A percentile compares a stretch with the other conserved stretches of the same genome.
phyloP scores from a whole-genome alignment of 1,140 invertebrate species.

The Bombus balteatus region DNA sequence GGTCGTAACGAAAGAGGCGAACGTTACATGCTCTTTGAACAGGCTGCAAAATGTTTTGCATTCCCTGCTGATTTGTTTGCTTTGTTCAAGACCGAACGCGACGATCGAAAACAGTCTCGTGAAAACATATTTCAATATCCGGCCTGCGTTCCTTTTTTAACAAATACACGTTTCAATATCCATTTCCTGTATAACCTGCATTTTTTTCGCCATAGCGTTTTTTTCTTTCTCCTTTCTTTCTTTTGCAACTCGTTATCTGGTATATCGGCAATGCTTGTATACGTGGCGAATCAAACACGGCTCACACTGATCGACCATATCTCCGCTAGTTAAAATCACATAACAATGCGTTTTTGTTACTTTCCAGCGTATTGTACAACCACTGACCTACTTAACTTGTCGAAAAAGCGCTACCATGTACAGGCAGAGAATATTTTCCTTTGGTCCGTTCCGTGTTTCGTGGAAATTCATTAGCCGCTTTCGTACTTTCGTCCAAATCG shows the following conservation, averaged over 20 bases:
- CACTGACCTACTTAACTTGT: conserved; percentile 55
- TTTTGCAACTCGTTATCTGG: conserved; percentile 66
- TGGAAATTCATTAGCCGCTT: not conserved
- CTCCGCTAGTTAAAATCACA: conserved; percentile 49
- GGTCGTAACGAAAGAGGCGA: not conserved
- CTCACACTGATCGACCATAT: conserved; percentile 33
- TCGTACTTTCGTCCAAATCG: too few relatives aligned
- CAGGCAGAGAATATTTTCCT: not conserved
- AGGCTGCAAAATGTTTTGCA: conserved; percentile 29
- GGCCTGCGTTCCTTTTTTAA: conserved; percentile 56
- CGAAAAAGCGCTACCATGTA: not conserved
- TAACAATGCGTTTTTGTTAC: conserved; percentile 65
- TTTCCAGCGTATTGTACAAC: conserved; percentile 26
- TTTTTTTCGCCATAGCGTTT: conserved; percentile 38
- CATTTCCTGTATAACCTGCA: conserved; percentile 62
- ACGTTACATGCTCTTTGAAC: not conserved
- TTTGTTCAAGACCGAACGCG: conserved; percentile 52
- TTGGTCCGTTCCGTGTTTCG: not conserved
- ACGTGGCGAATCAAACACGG: conserved; percentile 50
- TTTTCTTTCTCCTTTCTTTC: not conserved
- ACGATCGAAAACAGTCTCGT: conserved; percentile 47
- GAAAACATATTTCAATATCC: conserved; percentile 69
- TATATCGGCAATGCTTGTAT: conserved; percentile 35
- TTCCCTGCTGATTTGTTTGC: conserved; percentile 38
- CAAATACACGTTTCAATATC: conserved; percentile 68